Conservation (phyloP, 2,113 vertebrate species). For the Anoplopoma fimbria region DNA sequence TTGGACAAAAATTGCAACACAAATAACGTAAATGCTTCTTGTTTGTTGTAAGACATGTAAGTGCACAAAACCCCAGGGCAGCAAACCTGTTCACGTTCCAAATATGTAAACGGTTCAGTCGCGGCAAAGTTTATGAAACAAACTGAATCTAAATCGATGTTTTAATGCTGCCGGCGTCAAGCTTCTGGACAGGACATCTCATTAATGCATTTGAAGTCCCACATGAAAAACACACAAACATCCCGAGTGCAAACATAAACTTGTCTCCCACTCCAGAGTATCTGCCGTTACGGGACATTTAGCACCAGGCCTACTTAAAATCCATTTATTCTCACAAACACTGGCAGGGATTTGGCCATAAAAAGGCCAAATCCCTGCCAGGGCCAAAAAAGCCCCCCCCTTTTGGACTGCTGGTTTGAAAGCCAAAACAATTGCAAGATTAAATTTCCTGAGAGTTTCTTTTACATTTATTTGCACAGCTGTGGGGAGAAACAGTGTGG, state of each 20-base stretch:
- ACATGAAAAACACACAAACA: conserved; percentile 6
- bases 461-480: conserved; percentile 76
- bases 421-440: conserved; percentile 77
- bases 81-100: background rate
- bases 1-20: background rate
- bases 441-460: conserved; percentile 59
- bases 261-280: background rate
- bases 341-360: conserved; percentile 14
- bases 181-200: background rate
- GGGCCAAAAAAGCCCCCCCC: conserved; percentile 19
- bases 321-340: conserved; percentile 57
- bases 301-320: conserved; percentile 30
- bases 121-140: background rate
- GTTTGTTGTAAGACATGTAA: background rate
- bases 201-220: background rate
- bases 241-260: conserved; percentile 3
- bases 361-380: conserved; percentile 1
- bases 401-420: conserved; percentile 10
- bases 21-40: background rate
- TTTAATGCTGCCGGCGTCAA: background rate
- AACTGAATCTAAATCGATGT: background rate
- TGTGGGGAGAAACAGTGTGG: conserved; percentile 52
- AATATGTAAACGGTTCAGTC: background rate
- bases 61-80: background rate
- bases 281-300: conserved; percentile 13